phyloP scores from a whole-genome alignment of 37 sponge, comb jelly and placozoan species.

The Aplysina aerophoba region DNA sequence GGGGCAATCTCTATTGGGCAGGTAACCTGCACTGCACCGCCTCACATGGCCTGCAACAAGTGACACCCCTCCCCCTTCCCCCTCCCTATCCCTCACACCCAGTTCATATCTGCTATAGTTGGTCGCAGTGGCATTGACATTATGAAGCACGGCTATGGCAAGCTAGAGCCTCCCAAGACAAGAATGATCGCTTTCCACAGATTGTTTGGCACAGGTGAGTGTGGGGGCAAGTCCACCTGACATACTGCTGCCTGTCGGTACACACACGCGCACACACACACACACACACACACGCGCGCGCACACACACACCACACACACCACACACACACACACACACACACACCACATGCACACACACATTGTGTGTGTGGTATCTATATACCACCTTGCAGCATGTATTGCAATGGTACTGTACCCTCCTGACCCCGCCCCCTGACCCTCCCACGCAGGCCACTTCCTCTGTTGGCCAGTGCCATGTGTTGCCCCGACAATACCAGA shows the following conservation, averaged over 20 bases:
- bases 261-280: constrained; percentile 7
- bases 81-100: neutral
- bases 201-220: constrained; percentile 74
- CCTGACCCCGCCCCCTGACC: too few species aligned
- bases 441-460: neutral
- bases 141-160: constrained; percentile 49
- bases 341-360: neutral
- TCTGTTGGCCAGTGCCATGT: neutral
- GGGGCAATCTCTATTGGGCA: constrained; percentile 63
- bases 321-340: constrained; percentile 58
- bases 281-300: constrained; percentile 39
- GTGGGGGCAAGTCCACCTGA: neutral
- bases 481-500: constrained; percentile 4
- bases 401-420: too few species aligned
- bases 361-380: too few species aligned
- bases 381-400: too few species aligned
- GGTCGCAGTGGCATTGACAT: constrained; percentile 74
- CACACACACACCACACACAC: constrained; percentile 50
- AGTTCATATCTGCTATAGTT: constrained; percentile 57
- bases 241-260: neutral
- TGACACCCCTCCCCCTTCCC: neutral
- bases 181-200: constrained; percentile 28
- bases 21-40: constrained; percentile 45
- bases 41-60: neutral
- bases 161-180: constrained; percentile 38